A percentile compares a stretch with the other conserved stretches of the same genome.
Evolutionary conservation across 2,797 vertebrate genomes (phyloP).

Genomic region (Oreochromis grahami): DNA sequence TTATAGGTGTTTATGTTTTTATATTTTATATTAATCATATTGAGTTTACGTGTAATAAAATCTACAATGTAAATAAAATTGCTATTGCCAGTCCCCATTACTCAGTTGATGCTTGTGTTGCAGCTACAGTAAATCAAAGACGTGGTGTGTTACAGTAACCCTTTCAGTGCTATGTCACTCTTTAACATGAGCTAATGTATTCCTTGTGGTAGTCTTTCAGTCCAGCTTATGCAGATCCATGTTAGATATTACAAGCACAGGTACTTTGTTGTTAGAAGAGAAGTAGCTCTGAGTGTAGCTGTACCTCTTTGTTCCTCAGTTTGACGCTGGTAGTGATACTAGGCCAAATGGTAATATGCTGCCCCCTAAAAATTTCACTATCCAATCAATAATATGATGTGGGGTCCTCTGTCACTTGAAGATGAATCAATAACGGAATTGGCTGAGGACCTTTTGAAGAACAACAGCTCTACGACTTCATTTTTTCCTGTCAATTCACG

Average conservation of each 20-base stretch:
- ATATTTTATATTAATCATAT: neutral
- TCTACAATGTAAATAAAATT: neutral
- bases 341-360: constrained; percentile 1
- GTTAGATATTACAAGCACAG: neutral
- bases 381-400: constrained; percentile 37
- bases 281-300: neutral
- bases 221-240: neutral
- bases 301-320: neutral
- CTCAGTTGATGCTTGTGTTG: neutral
- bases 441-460: constrained; percentile 40
- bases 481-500: constrained; percentile 51
- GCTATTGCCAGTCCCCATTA: neutral
- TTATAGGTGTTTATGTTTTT: neutral
- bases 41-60: neutral
- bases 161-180: neutral
- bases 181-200: neutral
- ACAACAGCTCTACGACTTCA: constrained; percentile 37
- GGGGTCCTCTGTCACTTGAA: constrained; percentile 27
- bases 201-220: neutral
- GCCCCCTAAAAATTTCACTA: constrained; percentile 3
- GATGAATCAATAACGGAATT: constrained; percentile 58
- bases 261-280: neutral
- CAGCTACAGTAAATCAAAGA: neutral
- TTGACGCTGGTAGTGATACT: neutral
- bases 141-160: neutral